Evolutionary conservation across 2,113 vertebrate species (phyloP), one percentile per base, ranked within the genome.

Genomic region (Dipodomys stephensi): DNA sequence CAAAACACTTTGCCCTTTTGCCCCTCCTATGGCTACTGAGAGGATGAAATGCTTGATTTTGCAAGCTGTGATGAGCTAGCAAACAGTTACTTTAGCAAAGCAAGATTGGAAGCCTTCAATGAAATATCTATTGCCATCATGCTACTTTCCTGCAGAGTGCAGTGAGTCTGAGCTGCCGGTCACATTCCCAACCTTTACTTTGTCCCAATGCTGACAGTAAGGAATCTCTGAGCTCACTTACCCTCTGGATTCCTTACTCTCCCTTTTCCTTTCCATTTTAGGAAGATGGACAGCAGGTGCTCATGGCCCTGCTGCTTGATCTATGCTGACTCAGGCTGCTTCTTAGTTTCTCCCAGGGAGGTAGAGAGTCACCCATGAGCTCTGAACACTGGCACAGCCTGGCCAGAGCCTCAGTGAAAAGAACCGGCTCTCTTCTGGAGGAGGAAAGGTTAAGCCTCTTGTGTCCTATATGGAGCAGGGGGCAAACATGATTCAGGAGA

Each of bases 231-330:
- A 49, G 64, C 62, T 68, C 69, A 57, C 69, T 73, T 25, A 35
- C 77, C 78, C 9, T 46, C 53, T 72, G 84, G 49, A 88, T 74
- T 93, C 86, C 87, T 0, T 0, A 44, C 95, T 91, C 95, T 96
- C 96, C 87, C 93, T 95, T 96, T 96, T 88, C 88, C 6, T 53
- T 93, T 95, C 98, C 95, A 97, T 98, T 98, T 98, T 97, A 94
- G 98, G 96, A 60, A 88, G 85, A 67, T 12, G 65, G 67, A 90
- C n/a, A 97, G 96, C 98, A 98, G 97, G 97, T 98, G 98, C 87
- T 28, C 60, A 10, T 30, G 16, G 60, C 87, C 90, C n/a, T 39
- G 83, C 79, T 76, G 94, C 83, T 82, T 77, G 82, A 76, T 39
- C 49, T 87, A 88, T 94, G 96, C 98, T 76, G 92, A 94, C 92